Evolutionary conservation across 2,888 invertebrate genomes (phyloP).

Genomic region (Abscondita cerata): DNA sequence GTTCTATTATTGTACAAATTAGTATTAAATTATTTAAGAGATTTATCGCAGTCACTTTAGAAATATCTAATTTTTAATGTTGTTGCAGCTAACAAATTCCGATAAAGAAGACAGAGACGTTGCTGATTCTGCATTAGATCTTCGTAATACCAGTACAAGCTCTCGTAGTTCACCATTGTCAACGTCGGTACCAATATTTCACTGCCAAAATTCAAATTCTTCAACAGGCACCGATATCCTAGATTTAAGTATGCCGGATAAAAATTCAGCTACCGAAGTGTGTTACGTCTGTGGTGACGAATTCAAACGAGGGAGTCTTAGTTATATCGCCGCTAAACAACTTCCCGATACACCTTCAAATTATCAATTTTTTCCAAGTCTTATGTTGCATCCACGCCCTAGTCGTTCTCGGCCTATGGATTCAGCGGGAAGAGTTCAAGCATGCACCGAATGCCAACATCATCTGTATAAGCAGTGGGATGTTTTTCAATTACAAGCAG

Average conservation of each 20-base stretch:
- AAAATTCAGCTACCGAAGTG: constrained; percentile 88
- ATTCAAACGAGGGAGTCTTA: constrained; percentile 81
- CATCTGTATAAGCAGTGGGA: constrained; percentile 90
- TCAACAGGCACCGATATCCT: constrained; percentile 82
- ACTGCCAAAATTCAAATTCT: constrained; percentile 58
- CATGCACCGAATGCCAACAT: constrained; percentile 84
- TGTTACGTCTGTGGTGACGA: constrained; percentile 92
- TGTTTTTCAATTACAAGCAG: constrained; percentile 66
- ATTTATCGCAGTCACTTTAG: too few relatives aligned
- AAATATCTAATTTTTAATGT: background rate
- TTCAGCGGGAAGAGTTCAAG: constrained; percentile 75
- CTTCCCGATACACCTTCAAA: constrained; percentile 57
- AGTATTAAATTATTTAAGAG: too few relatives aligned
- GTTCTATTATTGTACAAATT: too few relatives aligned
- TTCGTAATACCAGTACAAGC: constrained; percentile 63
- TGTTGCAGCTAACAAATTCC: constrained; percentile 48
- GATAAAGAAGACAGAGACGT: constrained; percentile 49
- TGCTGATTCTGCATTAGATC: constrained; percentile 62
- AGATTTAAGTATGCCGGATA: constrained; percentile 91
- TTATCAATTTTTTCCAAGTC: constrained; percentile 77
- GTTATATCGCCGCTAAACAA: constrained; percentile 69
- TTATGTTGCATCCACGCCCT: constrained; percentile 83
- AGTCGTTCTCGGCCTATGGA: constrained; percentile 87
- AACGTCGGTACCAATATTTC: constrained; percentile 50
- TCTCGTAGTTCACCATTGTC: constrained; percentile 57